Conservation (phyloP, 2,888 invertebrate genomes). For the Gastrophysa polygoni region DNA sequence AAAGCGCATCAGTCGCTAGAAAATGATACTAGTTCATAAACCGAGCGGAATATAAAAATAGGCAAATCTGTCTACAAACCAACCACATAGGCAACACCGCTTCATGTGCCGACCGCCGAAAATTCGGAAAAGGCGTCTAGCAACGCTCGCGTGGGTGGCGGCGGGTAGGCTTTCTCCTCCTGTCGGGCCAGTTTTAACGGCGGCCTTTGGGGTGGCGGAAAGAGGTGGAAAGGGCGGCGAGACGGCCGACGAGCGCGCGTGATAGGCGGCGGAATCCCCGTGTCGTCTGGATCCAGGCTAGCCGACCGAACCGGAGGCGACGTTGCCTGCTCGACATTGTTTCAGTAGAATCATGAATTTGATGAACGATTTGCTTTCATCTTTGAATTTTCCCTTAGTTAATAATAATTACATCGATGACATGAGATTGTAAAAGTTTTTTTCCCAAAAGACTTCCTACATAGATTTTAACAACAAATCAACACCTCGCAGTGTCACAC, state of each 20-base stretch:
- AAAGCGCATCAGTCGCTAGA: too few relatives aligned
- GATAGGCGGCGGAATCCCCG: conserved; percentile 43
- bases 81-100: background rate
- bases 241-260: conserved; percentile 34
- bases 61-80: background rate
- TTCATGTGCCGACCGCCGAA: background rate
- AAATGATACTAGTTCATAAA: too few relatives aligned
- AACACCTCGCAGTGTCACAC: too few relatives aligned
- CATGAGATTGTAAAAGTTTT: too few relatives aligned
- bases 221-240: conserved; percentile 17
- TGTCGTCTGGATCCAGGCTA: conserved; percentile 49
- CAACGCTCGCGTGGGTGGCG: background rate
- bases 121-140: background rate
- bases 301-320: conserved; percentile 40
- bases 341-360: background rate
- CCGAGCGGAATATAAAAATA: background rate
- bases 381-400: too few relatives aligned
- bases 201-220: background rate
- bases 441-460: too few relatives aligned
- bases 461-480: too few relatives aligned
- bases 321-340: conserved; percentile 9
- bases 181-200: background rate
- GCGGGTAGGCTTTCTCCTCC: background rate
- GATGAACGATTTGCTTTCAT: too few relatives aligned
- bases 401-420: too few relatives aligned